A percentile compares a stretch with the other conserved stretches of the same genome.
Conservation (phyloP, 2,113 vertebrate species). For the Anhinga rufa region DNA sequence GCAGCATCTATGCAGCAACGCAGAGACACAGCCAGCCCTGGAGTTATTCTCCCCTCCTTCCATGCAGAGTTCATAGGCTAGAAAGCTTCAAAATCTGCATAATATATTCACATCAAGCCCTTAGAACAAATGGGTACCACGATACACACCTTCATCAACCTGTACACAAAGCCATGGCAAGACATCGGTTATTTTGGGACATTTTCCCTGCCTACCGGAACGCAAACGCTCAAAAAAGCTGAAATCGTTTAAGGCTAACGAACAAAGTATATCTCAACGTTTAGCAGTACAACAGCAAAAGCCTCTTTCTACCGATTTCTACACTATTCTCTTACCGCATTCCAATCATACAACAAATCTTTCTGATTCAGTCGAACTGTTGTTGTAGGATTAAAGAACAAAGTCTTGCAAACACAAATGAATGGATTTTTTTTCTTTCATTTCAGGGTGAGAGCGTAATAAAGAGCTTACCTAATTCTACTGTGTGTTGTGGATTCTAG, state of each 20-base stretch:
- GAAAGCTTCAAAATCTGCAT: slow-evolving; percentile 59
- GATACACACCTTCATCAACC: background rate
- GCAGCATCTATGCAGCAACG: slow-evolving; percentile 69
- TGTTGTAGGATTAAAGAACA: slow-evolving; percentile 70
- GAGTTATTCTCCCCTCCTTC: slow-evolving; percentile 58
- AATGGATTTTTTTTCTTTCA: slow-evolving; percentile 36
- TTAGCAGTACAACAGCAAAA: background rate
- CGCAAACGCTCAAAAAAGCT: background rate
- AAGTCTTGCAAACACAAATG: slow-evolving; percentile 56
- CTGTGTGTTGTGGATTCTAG: slow-evolving; percentile 75
- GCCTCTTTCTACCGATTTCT: slow-evolving; percentile 17
- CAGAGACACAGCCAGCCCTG: slow-evolving; percentile 64
- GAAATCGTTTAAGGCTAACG: background rate
- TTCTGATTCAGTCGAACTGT: slow-evolving; percentile 47
- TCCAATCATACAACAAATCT: slow-evolving; percentile 60
- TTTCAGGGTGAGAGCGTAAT: slow-evolving; percentile 33
- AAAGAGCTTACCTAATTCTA: slow-evolving; percentile 86
- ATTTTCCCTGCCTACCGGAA: background rate
- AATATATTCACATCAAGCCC: slow-evolving; percentile 53
- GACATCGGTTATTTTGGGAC: accelerated
- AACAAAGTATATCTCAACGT: background rate
- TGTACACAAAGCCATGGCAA: background rate
- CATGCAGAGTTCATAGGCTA: slow-evolving; percentile 63
- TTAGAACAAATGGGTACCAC: background rate
- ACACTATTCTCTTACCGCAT: slow-evolving; percentile 24